Percentiles rank a stretch among this genome's conserved stretches.
phyloP scores from a whole-genome alignment of 2,113 vertebrate species.

The Bos taurus region ARS-UCD2.0 NC_037328.1:92941001-92941500 shows the following conservation, averaged over 20 bases:
- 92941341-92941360: not conserved
- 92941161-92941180: not conserved
- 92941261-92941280: not conserved
- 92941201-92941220: not conserved
- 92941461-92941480: not conserved
- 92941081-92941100: not conserved
- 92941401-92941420: not conserved
- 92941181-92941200: not conserved
- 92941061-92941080: not conserved
- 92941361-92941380: not conserved
- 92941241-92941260: not conserved
- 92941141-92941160: constrained; percentile 11
- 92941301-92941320: not conserved
- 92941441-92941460: not conserved
- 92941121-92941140: not conserved
- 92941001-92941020: not conserved
- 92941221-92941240: not conserved
- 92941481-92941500: not conserved
- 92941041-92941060: not conserved
- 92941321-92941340: not conserved
- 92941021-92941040: not conserved
- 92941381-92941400: not conserved
- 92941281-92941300: not conserved
- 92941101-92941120: not conserved
- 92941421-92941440: not conserved